Evolutionary conservation across 2,888 invertebrate genomes (phyloP).

Genomic region (Zhengitettix transpicula): DNA sequence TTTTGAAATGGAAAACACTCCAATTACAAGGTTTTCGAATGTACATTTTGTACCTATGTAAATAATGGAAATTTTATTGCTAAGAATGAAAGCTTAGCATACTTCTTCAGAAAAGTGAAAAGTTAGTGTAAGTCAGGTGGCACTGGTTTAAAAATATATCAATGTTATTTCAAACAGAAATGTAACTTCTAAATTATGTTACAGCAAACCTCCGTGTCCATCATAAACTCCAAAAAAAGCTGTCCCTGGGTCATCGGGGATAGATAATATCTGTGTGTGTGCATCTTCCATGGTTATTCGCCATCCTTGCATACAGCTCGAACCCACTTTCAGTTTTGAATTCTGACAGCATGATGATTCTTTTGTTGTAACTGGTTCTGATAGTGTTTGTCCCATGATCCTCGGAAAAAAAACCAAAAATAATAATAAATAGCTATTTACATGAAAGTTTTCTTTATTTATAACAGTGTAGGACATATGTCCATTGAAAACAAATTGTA

Average conservation of each 20-base stretch:
- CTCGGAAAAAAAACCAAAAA: background rate
- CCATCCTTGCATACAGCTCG: constrained; percentile 99
- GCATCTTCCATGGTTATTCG: constrained; percentile 98
- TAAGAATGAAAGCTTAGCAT: too few species aligned
- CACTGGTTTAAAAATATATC: background rate
- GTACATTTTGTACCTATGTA: too few species aligned
- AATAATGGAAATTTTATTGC: too few species aligned
- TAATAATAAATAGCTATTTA: too few species aligned
- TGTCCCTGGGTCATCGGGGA: constrained; percentile 83
- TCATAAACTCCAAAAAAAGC: constrained; percentile 96
- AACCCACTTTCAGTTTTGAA: constrained; percentile 60
- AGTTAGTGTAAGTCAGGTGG: background rate
- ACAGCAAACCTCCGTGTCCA: constrained; percentile 65
- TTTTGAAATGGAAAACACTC: too few species aligned
- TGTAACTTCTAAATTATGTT: background rate
- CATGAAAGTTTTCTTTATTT: too few species aligned
- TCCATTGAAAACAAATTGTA: too few species aligned
- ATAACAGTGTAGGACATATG: too few species aligned
- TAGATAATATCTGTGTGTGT: constrained; percentile 84
- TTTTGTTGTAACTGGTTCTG: constrained; percentile 88
- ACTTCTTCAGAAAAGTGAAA: background rate
- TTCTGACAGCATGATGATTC: constrained; percentile 70
- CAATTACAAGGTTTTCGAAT: too few species aligned
- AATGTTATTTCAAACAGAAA: background rate
- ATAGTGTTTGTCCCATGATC: constrained; percentile 89